These are phyloP conservation scores for Ips nitidus DNA, from an alignment of 1,140 invertebrate genomes.

Conservation along the genomic window DNA sequence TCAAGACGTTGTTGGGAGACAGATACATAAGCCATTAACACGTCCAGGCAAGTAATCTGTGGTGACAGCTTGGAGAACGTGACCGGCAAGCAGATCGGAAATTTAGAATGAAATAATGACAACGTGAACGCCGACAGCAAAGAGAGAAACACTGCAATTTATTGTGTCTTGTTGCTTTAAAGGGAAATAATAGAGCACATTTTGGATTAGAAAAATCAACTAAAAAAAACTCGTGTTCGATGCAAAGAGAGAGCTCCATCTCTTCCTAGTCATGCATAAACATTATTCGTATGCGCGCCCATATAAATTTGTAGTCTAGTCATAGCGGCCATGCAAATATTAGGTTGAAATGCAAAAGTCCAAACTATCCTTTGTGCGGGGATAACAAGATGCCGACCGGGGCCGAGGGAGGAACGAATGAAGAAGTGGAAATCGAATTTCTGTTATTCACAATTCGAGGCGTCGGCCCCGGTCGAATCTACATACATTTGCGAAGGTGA, in stretches of 20 bases:
- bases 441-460: conserved; percentile 48
- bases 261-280: conserved; percentile 8
- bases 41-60: conserved; percentile 48
- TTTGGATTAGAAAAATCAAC: too few relatives aligned
- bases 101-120: conserved; percentile 25
- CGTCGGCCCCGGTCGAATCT: conserved; percentile 43
- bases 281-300: conserved; percentile 4
- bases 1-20: conserved; percentile 34
- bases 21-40: conserved; percentile 43
- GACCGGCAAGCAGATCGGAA: conserved; percentile 46
- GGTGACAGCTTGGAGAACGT: conserved; percentile 47
- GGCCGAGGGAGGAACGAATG: conserved; percentile 36
- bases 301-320: conserved; percentile 30
- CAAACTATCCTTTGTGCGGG: conserved; percentile 48
- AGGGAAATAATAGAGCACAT: too few relatives aligned
- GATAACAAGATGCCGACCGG: conserved; percentile 42
- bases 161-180: too few relatives aligned
- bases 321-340: conserved; percentile 43
- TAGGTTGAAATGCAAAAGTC: conserved; percentile 46
- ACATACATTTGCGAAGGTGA: conserved; percentile 49
- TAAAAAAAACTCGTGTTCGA: neutral
- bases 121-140: neutral
- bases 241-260: neutral
- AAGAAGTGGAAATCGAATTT: conserved; percentile 51
- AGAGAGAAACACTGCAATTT: neutral